Conservation (phyloP, 2,797 vertebrate genomes). For the Sylvilagus floridanus region DNA sequence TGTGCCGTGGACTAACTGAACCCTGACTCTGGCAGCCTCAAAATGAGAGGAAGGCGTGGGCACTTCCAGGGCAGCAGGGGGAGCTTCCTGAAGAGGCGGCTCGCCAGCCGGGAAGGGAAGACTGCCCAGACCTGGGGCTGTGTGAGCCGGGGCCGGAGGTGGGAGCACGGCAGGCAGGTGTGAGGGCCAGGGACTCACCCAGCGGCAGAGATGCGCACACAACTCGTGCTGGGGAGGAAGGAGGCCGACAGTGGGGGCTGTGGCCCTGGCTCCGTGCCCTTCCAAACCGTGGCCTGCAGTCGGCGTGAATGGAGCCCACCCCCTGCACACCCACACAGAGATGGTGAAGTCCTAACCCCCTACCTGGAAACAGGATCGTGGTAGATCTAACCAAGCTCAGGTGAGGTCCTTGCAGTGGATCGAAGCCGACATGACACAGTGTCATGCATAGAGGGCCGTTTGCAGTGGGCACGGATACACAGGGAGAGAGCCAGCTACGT, state of each 20-base stretch:
- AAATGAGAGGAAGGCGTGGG: neutral
- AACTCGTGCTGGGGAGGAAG: neutral
- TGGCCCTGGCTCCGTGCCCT: neutral
- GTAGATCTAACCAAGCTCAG: neutral
- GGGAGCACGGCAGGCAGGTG: neutral
- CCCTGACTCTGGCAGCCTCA: neutral
- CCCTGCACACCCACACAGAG: neutral
- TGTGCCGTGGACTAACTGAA: neutral
- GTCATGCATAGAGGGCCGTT: neutral
- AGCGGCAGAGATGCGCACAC: neutral
- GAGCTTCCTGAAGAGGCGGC: neutral
- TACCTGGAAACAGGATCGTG: conserved; percentile 49
- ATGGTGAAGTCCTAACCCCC: neutral
- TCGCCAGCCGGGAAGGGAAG: neutral
- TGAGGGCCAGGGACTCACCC: neutral
- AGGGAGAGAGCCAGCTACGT: neutral
- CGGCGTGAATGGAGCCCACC: neutral
- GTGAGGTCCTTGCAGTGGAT: neutral
- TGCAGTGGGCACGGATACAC: neutral
- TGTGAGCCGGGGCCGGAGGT: neutral
- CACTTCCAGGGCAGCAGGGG: neutral
- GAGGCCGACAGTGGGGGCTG: neutral
- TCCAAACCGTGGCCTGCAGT: neutral
- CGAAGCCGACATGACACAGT: neutral
- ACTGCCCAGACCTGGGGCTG: neutral